Evolutionary conservation across 2,797 vertebrate genomes (phyloP).

Genomic region (Phaenicophaeus curvirostris): DNA sequence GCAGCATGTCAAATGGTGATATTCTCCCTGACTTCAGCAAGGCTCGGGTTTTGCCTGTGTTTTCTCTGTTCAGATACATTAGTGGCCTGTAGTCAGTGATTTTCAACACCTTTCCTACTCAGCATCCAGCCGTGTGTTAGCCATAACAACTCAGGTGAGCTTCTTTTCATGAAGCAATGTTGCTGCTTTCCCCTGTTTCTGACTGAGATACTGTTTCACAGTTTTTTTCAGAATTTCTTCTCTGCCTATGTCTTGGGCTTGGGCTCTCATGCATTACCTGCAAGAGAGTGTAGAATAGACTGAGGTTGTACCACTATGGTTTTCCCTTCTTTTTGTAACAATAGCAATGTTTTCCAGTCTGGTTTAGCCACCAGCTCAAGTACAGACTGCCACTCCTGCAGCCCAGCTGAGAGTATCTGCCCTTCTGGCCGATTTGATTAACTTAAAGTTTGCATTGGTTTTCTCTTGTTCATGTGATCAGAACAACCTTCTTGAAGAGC

Average conservation of each 20-base stretch:
- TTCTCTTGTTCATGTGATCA: not conserved
- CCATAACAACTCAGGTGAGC: not conserved
- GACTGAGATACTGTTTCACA: not conserved
- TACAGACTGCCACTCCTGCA: not conserved
- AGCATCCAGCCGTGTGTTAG: not conserved
- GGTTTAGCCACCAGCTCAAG: not conserved
- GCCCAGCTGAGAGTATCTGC: not conserved
- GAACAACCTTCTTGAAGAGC: not conserved
- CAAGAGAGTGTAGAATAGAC: not conserved
- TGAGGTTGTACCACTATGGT: not conserved
- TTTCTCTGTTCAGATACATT: not conserved
- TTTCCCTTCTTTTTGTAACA: not conserved
- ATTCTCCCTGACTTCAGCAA: not conserved
- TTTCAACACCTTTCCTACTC: conserved; percentile 10
- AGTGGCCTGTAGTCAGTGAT: not conserved
- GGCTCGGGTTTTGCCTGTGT: not conserved
- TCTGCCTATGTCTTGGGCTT: not conserved
- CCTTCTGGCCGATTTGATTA: not conserved
- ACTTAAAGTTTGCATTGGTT: not conserved
- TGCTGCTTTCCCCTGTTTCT: not conserved
- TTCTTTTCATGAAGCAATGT: not conserved
- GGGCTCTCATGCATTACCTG: not conserved
- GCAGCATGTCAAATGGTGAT: rapidly evolving
- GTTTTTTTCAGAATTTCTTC: not conserved
- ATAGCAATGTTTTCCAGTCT: not conserved